These are phyloP conservation scores for Heliconius erato DNA, from an alignment of 2,888 invertebrate species.

Conservation along the genomic window DNA sequence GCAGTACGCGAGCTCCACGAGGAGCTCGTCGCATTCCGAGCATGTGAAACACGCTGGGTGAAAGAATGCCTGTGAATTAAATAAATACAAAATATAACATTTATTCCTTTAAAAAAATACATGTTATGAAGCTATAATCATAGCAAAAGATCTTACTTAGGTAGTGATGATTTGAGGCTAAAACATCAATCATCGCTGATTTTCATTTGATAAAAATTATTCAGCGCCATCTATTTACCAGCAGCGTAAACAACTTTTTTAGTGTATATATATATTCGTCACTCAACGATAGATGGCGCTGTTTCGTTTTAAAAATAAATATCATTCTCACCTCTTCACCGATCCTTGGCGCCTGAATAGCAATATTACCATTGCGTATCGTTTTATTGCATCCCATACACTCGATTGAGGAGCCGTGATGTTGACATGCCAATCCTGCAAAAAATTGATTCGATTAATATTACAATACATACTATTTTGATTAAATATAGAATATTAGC, in stretches of 20 bases:
- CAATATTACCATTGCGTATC: conserved; percentile 92
- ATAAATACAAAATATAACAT: conserved; percentile 1
- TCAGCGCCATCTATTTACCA: conserved; percentile 59
- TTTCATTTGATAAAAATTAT: neutral
- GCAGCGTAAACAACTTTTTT: conserved; percentile 46
- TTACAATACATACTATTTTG: neutral
- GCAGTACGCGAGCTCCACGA: conserved; percentile 98
- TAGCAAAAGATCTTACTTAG: too few species aligned
- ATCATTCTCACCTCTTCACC: conserved; percentile 85
- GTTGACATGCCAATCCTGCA: conserved; percentile 87
- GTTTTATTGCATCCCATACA: conserved; percentile 94
- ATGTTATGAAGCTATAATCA: neutral
- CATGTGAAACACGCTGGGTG: conserved; percentile 98
- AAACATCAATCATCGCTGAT: too few species aligned
- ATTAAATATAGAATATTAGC: too few species aligned
- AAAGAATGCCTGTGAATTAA: conserved; percentile 87
- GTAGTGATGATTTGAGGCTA: too few species aligned
- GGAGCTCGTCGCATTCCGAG: conserved; percentile 94
- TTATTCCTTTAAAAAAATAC: neutral
- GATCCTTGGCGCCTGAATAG: conserved; percentile 93
- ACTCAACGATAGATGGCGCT: neutral
- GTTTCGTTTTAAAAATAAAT: neutral
- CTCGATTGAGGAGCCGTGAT: conserved; percentile 85
- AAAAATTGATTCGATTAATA: conserved; percentile 43
- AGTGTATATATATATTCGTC: neutral